Percentiles rank a stretch among this genome's conserved stretches.
These are phyloP conservation scores for Apistogramma diplotaenia DNA, from an alignment of 2,113 vertebrate genomes.

Conservation along the genomic window DNA sequence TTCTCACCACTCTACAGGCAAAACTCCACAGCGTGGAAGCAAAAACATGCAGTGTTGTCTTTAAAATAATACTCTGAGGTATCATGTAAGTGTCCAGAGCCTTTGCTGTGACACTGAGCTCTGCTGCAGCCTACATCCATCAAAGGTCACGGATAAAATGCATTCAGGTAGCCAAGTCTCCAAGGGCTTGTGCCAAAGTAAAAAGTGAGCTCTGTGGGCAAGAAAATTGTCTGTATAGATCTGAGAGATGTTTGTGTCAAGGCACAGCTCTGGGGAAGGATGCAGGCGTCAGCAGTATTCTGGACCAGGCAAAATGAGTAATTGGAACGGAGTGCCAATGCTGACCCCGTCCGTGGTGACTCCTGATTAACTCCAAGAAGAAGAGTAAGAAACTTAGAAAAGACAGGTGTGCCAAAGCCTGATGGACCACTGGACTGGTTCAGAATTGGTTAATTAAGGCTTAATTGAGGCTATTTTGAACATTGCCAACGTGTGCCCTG, in stretches of 20 bases:
- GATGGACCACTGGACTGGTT: background rate
- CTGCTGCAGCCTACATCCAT: background rate
- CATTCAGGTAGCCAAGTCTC: background rate
- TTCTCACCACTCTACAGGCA: background rate
- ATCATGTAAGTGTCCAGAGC: background rate
- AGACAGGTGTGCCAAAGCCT: rapidly evolving
- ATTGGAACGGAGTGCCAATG: background rate
- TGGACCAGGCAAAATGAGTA: background rate
- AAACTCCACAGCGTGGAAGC: background rate
- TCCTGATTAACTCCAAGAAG: background rate
- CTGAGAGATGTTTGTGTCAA: background rate
- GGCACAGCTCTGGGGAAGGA: background rate
- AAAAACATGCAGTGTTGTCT: background rate
- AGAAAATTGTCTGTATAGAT: background rate
- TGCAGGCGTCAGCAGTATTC: background rate
- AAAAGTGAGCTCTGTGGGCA: background rate
- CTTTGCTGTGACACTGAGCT: background rate
- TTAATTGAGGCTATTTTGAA: too few species aligned
- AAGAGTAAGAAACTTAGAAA: background rate
- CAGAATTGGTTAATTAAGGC: too few species aligned
- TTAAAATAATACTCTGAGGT: background rate
- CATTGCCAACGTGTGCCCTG: too few species aligned
- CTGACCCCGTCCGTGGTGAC: background rate
- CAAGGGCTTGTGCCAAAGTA: background rate
- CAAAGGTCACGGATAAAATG: background rate